These are phyloP conservation scores for Tetramorium alpestre DNA, from an alignment of 1,140 invertebrate species.

Conservation along the genomic window DNA sequence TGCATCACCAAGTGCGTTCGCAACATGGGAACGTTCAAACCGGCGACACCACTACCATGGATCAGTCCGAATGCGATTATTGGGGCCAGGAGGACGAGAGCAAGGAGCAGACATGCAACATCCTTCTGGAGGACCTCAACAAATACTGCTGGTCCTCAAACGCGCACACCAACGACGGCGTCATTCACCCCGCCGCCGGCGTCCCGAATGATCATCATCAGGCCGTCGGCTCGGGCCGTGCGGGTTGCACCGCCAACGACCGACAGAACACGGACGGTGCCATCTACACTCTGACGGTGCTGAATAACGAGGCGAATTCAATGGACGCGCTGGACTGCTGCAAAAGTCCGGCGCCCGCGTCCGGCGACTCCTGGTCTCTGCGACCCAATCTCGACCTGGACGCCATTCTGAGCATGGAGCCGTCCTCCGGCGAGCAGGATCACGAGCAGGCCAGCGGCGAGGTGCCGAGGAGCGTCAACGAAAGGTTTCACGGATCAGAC, in stretches of 20 bases:
- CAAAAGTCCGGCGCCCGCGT: slow-evolving; percentile 80
- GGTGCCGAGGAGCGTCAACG: slow-evolving; percentile 73
- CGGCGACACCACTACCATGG: slow-evolving; percentile 79
- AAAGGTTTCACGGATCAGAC: slow-evolving; percentile 80
- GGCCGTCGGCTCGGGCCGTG: slow-evolving; percentile 25
- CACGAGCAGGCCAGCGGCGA: slow-evolving; percentile 73
- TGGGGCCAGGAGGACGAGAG: slow-evolving; percentile 88
- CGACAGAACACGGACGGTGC: slow-evolving; percentile 86
- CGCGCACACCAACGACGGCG: slow-evolving; percentile 66
- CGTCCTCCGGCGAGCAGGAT: slow-evolving; percentile 72
- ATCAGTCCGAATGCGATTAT: slow-evolving; percentile 87
- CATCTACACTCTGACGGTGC: slow-evolving; percentile 87
- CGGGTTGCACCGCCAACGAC: slow-evolving; percentile 76
- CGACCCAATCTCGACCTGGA: slow-evolving; percentile 84
- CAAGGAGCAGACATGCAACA: slow-evolving; percentile 89
- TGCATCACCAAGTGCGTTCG: slow-evolving; percentile 70
- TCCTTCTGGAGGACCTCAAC: slow-evolving; percentile 92
- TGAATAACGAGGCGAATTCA: slow-evolving; percentile 87
- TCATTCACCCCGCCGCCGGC: slow-evolving; percentile 57
- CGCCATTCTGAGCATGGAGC: slow-evolving; percentile 84
- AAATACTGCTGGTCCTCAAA: slow-evolving; percentile 90
- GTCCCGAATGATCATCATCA: slow-evolving; percentile 68
- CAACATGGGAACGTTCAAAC: slow-evolving; percentile 73
- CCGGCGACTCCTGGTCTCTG: slow-evolving; percentile 81
- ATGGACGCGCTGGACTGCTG: slow-evolving; percentile 85